These are phyloP conservation scores for Drosophila sproati DNA, from an alignment of 1,140 invertebrate genomes.

Conservation along the genomic window DNA sequence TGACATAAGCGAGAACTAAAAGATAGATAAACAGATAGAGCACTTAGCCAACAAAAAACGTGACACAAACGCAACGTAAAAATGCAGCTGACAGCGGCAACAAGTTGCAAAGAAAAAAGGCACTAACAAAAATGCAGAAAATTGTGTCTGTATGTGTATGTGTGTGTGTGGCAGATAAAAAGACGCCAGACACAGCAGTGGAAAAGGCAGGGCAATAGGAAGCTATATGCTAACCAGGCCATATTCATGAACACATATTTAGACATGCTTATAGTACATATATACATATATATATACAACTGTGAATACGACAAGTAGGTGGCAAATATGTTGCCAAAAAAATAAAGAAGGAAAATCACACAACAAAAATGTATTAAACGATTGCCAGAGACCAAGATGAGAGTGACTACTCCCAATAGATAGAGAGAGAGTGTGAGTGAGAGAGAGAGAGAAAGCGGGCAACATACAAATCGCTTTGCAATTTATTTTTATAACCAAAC, in stretches of 20 bases:
- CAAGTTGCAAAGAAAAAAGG: constrained; percentile 70
- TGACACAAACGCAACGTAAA: constrained; percentile 40
- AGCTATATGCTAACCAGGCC: constrained; percentile 28
- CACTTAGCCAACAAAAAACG: constrained; percentile 41
- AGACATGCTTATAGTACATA: constrained; percentile 5
- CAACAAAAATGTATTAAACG: constrained; percentile 49
- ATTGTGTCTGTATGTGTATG: neutral
- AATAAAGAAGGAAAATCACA: constrained; percentile 34
- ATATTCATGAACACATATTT: constrained; percentile 3
- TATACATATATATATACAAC: constrained; percentile 3
- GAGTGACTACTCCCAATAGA: constrained; percentile 1
- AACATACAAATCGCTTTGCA: constrained; percentile 73
- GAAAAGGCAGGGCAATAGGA: constrained; percentile 45
- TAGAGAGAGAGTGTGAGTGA: constrained; percentile 22
- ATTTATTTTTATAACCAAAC: constrained; percentile 79
- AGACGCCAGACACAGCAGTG: constrained; percentile 8
- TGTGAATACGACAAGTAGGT: constrained; percentile 4
- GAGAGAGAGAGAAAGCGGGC: constrained; percentile 8
- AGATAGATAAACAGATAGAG: constrained; percentile 24
- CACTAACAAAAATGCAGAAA: constrained; percentile 14
- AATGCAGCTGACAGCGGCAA: constrained; percentile 50
- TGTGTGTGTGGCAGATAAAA: neutral
- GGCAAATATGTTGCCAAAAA: constrained; percentile 57
- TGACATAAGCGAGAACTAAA: constrained; percentile 30
- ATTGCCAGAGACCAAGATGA: constrained; percentile 54